A percentile compares a stretch with the other conserved stretches of the same genome.
Evolutionary conservation across 2,888 invertebrate genomes (phyloP).

Genomic region (Muschampia plurimacula): DNA sequence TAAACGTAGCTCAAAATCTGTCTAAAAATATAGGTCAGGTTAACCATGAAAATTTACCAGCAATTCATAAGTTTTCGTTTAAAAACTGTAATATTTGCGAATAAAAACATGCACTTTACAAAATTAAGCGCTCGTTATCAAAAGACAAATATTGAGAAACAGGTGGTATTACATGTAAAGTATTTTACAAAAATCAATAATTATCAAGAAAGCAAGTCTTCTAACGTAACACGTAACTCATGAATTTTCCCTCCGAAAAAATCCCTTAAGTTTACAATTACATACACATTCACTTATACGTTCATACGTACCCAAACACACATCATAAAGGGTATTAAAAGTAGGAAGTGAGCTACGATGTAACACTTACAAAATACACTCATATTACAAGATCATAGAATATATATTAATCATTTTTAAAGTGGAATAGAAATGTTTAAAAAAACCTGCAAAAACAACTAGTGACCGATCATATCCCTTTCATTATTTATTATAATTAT

Average conservation of each 20-base stretch:
- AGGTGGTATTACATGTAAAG: background rate
- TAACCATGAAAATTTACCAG: conserved; percentile 16
- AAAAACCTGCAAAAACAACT: conserved; percentile 31
- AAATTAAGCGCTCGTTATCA: background rate
- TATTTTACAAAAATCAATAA: conserved; percentile 7
- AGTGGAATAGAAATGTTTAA: conserved; percentile 32
- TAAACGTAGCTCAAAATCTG: conserved; percentile 35
- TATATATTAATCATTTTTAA: conserved; percentile 8
- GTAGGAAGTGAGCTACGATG: conserved; percentile 25
- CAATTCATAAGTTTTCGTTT: background rate
- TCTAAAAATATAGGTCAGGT: conserved; percentile 31
- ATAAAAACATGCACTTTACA: background rate
- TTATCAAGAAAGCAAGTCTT: background rate
- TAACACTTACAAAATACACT: conserved; percentile 17
- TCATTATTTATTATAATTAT: conserved; percentile 18
- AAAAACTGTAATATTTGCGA: background rate
- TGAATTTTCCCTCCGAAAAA: background rate
- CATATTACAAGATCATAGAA: conserved; percentile 21
- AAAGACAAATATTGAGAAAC: conserved; percentile 18
- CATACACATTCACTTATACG: conserved; percentile 2
- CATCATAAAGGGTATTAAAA: conserved; percentile 16
- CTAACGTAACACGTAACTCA: background rate
- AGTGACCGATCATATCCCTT: conserved; percentile 29
- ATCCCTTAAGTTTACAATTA: background rate
- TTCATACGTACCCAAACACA: conserved; percentile 9